A percentile compares a stretch with the other conserved stretches of the same genome.
Conservation (phyloP, 2,113 vertebrate genomes). For the Xiphias gladius region DNA sequence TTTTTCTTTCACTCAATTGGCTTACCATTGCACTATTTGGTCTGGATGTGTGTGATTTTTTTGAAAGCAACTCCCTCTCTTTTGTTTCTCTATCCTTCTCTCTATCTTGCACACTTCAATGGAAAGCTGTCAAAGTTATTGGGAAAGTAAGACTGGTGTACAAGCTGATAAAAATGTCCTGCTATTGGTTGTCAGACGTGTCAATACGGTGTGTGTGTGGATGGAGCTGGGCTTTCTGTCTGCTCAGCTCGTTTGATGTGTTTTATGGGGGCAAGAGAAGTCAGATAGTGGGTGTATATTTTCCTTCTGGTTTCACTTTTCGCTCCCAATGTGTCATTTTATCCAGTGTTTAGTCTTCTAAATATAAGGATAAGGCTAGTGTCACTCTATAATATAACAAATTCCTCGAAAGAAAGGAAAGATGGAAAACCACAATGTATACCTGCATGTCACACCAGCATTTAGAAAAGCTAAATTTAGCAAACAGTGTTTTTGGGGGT, state of each 20-base stretch:
- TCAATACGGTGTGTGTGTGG: slow-evolving; percentile 62
- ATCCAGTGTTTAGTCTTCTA: not conserved
- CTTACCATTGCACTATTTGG: slow-evolving; percentile 75
- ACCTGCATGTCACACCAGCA: not conserved
- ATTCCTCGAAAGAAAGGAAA: not conserved
- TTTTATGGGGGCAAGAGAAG: slow-evolving; percentile 41
- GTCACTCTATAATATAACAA: not conserved
- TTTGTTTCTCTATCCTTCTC: slow-evolving; percentile 62
- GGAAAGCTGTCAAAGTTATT: slow-evolving; percentile 81
- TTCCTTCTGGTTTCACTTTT: slow-evolving; percentile 19
- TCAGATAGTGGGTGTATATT: slow-evolving; percentile 18
- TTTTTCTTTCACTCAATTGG: slow-evolving; percentile 81
- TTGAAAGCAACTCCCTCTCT: slow-evolving; percentile 46
- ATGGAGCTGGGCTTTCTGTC: slow-evolving; percentile 24
- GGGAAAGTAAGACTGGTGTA: slow-evolving; percentile 77
- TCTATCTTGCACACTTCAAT: slow-evolving; percentile 78
- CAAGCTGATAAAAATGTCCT: slow-evolving; percentile 79
- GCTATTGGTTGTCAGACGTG: slow-evolving; percentile 73
- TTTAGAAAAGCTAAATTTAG: not conserved
- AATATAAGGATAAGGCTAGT: not conserved
- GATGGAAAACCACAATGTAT: not conserved
- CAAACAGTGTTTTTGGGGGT: not conserved
- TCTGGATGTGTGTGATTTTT: slow-evolving; percentile 51
- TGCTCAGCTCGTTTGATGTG: slow-evolving; percentile 39
- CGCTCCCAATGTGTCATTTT: slow-evolving; percentile 21